Percentiles rank a stretch among this genome's conserved stretches.
These are phyloP conservation scores for Darevskia mixta DNA, from an alignment of 2,797 vertebrate genomes.

Conservation along the genomic window DNA sequence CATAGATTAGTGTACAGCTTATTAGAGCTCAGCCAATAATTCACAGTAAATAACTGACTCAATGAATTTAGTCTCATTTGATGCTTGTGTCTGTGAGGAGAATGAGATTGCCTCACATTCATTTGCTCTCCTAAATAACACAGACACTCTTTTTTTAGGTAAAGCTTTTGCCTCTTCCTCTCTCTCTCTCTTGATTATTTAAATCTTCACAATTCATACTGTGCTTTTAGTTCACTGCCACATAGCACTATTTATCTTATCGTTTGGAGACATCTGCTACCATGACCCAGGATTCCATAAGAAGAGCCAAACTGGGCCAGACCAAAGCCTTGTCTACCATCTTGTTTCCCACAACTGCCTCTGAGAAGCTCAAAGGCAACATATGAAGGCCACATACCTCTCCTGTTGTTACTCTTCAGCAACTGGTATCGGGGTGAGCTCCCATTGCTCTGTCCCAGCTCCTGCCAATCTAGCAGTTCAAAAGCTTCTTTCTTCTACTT, in stretches of 20 bases:
- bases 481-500: too few relatives aligned
- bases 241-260: neutral
- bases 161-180: neutral
- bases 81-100: slow-evolving; percentile 5
- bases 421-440: too few relatives aligned
- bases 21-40: slow-evolving; percentile 17
- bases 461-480: too few relatives aligned
- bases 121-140: slow-evolving; percentile 25
- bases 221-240: neutral
- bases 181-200: neutral
- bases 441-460: too few relatives aligned
- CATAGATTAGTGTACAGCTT: slow-evolving; percentile 16
- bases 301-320: neutral
- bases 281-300: neutral
- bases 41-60: neutral
- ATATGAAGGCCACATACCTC: neutral
- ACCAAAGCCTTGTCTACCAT: neutral
- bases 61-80: slow-evolving; percentile 36
- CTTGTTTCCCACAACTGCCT: neutral
- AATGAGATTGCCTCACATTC: slow-evolving; percentile 11
- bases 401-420: too few relatives aligned
- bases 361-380: neutral
- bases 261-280: neutral
- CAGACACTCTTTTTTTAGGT: neutral
- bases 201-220: neutral